Evolutionary conservation across 2,888 invertebrate species (phyloP).

Genomic region (Phortica magna): DNA sequence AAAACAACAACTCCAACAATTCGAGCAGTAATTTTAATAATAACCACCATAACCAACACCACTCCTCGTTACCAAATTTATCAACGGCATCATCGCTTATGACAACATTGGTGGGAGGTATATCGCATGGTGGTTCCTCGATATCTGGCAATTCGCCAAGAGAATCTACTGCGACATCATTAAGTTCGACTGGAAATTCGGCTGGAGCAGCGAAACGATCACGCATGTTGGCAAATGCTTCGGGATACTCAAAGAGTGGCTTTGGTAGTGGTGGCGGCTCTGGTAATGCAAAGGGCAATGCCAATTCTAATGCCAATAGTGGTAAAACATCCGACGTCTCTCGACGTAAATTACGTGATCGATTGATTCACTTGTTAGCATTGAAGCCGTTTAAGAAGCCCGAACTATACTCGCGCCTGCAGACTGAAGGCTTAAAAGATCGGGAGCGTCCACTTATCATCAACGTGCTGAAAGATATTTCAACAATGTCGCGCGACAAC

Average conservation of each 20-base stretch:
- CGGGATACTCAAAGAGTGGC: constrained; percentile 32
- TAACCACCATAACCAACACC: neutral
- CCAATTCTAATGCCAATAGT: constrained; percentile 40
- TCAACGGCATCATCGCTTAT: constrained; percentile 23
- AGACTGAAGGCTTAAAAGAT: constrained; percentile 91
- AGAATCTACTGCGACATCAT: constrained; percentile 39
- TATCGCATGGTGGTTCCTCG: constrained; percentile 67
- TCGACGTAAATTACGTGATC: constrained; percentile 85
- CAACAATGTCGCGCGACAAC: constrained; percentile 89
- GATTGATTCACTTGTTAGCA: constrained; percentile 95
- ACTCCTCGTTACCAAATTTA: constrained; percentile 44
- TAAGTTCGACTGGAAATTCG: constrained; percentile 42
- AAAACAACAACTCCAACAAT: constrained; percentile 36
- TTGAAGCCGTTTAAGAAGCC: constrained; percentile 95
- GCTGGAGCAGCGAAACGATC: constrained; percentile 42
- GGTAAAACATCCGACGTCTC: constrained; percentile 76
- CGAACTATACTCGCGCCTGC: constrained; percentile 89
- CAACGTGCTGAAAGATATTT: constrained; percentile 88
- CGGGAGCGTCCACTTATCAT: constrained; percentile 88
- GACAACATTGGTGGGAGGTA: constrained; percentile 73
- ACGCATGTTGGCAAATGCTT: neutral
- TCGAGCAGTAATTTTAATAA: too few relatives aligned
- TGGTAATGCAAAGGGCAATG: constrained; percentile 32
- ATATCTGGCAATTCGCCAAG: constrained; percentile 62
- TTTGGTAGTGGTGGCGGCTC: constrained; percentile 36